Conservation (phyloP, 2,888 invertebrate species). For the Agonum fuliginosum region DNA sequence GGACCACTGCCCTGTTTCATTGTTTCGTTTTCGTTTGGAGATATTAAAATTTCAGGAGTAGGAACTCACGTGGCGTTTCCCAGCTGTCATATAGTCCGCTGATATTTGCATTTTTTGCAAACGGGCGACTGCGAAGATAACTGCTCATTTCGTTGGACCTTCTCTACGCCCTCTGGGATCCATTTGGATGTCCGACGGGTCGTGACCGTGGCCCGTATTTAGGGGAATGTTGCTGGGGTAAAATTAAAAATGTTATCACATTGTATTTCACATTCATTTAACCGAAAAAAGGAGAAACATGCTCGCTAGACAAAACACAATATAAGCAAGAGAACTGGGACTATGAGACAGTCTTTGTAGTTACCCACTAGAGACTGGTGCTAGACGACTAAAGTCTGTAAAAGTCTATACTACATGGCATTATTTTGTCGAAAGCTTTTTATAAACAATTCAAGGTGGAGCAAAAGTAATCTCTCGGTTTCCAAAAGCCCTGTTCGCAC, state of each 20-base stretch:
- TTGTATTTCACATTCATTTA: constrained; percentile 12
- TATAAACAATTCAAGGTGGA: too few relatives aligned
- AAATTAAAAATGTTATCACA: constrained; percentile 26
- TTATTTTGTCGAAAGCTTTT: too few relatives aligned
- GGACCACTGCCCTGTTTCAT: constrained; percentile 24
- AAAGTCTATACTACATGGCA: too few relatives aligned
- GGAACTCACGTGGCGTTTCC: constrained; percentile 11
- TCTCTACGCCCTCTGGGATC: constrained; percentile 40
- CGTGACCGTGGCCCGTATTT: neutral
- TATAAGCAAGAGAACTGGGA: too few relatives aligned
- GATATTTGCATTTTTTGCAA: constrained; percentile 57
- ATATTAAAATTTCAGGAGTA: constrained; percentile 42
- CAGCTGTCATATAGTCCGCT: constrained; percentile 54
- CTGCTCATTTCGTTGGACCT: constrained; percentile 54
- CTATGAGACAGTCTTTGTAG: too few relatives aligned
- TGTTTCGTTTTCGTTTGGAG: neutral
- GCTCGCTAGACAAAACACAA: too few relatives aligned
- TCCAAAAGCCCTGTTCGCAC: too few relatives aligned
- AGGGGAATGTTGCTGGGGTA: neutral
- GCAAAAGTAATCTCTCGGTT: too few relatives aligned
- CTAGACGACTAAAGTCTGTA: too few relatives aligned
- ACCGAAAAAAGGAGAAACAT: too few relatives aligned
- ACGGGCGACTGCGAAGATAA: constrained; percentile 46
- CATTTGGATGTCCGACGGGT: constrained; percentile 36
- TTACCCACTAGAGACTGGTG: too few relatives aligned